Evolutionary conservation across 2,113 vertebrate genomes (phyloP).

Genomic region (Caranx ignobilis): DNA sequence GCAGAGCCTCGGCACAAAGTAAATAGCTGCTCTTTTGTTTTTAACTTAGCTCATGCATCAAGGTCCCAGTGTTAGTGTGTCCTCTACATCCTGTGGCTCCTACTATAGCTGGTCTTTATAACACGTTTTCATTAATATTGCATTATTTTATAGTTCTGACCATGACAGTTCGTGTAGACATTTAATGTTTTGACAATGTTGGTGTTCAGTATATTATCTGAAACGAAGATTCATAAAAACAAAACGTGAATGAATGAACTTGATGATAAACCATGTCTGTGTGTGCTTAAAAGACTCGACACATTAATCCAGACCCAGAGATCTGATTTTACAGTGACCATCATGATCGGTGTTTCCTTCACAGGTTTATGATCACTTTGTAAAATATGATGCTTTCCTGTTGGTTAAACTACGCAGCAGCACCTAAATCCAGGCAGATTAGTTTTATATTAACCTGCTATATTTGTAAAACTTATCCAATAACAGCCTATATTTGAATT

Average conservation of each 20-base stretch:
- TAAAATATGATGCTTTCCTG: neutral
- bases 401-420: neutral
- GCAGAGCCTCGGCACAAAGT: neutral
- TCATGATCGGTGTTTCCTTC: too few species aligned
- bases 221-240: neutral
- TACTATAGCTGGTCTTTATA: neutral
- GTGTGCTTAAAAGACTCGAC: neutral
- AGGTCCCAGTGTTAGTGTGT: constrained; percentile 31
- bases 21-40: constrained; percentile 21
- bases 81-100: constrained; percentile 25
- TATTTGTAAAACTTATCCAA: neutral
- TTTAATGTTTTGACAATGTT: neutral
- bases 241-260: neutral
- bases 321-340: too few species aligned
- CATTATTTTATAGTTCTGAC: neutral
- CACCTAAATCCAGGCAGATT: too few species aligned
- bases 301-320: neutral
- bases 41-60: constrained; percentile 32
- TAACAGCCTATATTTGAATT: neutral
- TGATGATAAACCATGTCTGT: neutral
- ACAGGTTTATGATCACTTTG: neutral
- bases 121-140: neutral
- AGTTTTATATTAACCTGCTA: too few species aligned
- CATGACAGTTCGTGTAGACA: neutral
- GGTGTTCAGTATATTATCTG: neutral